These are phyloP conservation scores for Seira musarum DNA, from an alignment of 2,888 invertebrate genomes.

Conservation along the genomic window DNA sequence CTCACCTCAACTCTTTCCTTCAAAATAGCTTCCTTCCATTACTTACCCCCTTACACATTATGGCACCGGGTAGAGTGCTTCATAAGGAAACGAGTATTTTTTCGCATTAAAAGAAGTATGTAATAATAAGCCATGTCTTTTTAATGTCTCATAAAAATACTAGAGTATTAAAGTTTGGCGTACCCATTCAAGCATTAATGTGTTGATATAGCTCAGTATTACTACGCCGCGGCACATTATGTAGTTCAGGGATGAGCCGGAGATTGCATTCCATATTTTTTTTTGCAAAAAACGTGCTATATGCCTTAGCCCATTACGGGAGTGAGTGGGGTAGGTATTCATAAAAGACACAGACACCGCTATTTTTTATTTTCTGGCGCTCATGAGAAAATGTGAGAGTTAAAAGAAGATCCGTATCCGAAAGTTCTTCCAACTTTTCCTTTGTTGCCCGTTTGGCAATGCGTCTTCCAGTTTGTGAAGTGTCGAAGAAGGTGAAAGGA, in stretches of 20 bases:
- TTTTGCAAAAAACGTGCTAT: constrained; percentile 34
- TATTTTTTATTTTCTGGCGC: no score
- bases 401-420: no score
- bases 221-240: constrained; percentile 21
- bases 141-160: constrained; percentile 37
- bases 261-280: constrained; percentile 35
- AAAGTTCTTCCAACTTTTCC: no score
- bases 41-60: not conserved
- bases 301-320: constrained; percentile 14
- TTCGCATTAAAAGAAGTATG: not conserved
- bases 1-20: not conserved
- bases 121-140: constrained; percentile 26
- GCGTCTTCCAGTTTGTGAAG: no score
- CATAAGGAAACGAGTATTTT: constrained; percentile 2
- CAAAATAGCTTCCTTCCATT: not conserved
- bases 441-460: no score
- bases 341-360: no score
- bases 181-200: no score
- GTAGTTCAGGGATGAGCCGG: constrained; percentile 26
- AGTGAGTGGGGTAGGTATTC: no score
- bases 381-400: no score
- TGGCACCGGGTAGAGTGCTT: constrained; percentile 12
- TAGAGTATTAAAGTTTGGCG: no score
- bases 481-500: no score
- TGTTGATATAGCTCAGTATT: constrained; percentile 22